phyloP scores from a whole-genome alignment of 1,140 invertebrate species.

The Ceratoteleas bidentatus region DNA sequence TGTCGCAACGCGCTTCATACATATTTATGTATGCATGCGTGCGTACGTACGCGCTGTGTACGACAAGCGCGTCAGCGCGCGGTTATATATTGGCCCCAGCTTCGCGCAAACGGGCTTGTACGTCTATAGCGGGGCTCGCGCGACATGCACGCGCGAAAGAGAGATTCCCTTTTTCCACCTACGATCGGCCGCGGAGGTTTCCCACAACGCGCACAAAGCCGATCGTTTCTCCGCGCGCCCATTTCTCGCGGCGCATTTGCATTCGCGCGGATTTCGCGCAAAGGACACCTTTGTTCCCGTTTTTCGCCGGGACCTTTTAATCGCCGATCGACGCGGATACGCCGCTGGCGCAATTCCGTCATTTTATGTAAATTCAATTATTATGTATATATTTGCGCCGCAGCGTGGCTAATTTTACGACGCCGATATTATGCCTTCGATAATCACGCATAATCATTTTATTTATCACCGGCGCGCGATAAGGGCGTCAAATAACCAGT shows the following conservation, averaged over 20 bases:
- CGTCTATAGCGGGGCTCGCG: slow-evolving; percentile 50
- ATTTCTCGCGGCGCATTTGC: slow-evolving; percentile 27
- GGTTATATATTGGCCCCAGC: slow-evolving; percentile 65
- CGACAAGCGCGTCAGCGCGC: slow-evolving; percentile 64
- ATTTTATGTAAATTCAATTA: slow-evolving; percentile 56
- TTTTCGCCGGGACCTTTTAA: not conserved
- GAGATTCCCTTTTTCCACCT: slow-evolving; percentile 61
- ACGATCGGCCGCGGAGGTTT: slow-evolving; percentile 47
- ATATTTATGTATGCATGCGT: too few relatives aligned
- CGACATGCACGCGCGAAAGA: slow-evolving; percentile 61
- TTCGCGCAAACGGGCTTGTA: slow-evolving; percentile 67
- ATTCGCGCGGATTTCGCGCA: slow-evolving; percentile 14
- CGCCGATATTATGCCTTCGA: slow-evolving; percentile 30
- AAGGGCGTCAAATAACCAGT: slow-evolving; percentile 54
- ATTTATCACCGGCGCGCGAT: slow-evolving; percentile 40
- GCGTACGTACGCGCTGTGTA: slow-evolving; percentile 41
- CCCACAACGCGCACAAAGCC: slow-evolving; percentile 63
- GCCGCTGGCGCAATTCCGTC: slow-evolving; percentile 23
- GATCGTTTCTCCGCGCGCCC: slow-evolving; percentile 21
- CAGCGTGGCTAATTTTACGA: slow-evolving; percentile 46
- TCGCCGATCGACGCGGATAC: slow-evolving; percentile 7
- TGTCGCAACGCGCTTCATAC: too few relatives aligned
- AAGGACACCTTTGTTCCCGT: slow-evolving; percentile 8
- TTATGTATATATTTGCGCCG: slow-evolving; percentile 35
- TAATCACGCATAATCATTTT: slow-evolving; percentile 53